phyloP scores from a whole-genome alignment of 2,113 vertebrate genomes.

The Cnemophilus loriae region DNA sequence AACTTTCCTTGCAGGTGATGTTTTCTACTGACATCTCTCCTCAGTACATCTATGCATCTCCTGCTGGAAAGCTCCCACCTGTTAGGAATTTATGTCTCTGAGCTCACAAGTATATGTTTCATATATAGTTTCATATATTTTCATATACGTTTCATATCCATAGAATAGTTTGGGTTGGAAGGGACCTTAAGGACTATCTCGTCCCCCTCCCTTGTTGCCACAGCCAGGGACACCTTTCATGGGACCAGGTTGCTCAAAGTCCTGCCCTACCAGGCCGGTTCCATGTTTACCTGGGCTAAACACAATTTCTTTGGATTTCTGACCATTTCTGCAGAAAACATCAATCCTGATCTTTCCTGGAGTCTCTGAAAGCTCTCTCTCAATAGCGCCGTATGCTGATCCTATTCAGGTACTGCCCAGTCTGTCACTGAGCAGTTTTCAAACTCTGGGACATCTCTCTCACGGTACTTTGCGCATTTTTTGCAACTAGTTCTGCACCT shows the following conservation, averaged over 20 bases:
- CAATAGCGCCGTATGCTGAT: rapidly evolving
- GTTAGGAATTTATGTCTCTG: neutral
- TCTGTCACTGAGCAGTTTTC: neutral
- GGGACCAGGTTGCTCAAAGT: neutral
- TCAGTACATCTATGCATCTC: neutral
- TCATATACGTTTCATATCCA: too few relatives aligned
- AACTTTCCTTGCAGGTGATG: neutral
- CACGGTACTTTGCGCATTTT: neutral
- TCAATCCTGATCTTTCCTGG: neutral
- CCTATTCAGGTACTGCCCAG: neutral
- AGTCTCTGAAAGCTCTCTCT: neutral
- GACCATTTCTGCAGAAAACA: neutral
- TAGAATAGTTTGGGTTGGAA: neutral
- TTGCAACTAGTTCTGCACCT: neutral
- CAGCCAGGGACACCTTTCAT: neutral
- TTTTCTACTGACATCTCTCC: neutral
- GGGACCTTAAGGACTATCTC: neutral
- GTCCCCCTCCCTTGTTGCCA: too few relatives aligned
- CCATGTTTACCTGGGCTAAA: neutral
- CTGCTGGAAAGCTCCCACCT: neutral
- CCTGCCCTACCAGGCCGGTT: neutral
- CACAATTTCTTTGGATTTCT: neutral
- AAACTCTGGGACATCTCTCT: neutral
- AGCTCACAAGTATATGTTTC: neutral
- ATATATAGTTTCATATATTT: too few relatives aligned